Base-by-base conservation (phyloP, 1,140 invertebrate genomes). In the Armadillidium nasatum region DNA sequence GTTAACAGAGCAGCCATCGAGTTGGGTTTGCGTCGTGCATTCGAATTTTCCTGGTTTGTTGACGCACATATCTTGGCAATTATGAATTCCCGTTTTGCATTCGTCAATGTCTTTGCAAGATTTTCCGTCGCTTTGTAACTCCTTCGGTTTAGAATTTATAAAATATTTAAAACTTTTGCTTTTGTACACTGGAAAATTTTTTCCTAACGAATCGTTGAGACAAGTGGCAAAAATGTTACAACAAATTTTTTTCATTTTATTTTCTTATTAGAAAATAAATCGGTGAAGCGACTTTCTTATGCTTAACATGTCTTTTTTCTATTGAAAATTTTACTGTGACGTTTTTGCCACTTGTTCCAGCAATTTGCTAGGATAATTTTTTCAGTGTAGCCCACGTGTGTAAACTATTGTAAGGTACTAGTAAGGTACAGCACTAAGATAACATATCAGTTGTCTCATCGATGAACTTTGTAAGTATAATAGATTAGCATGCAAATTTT, bases 21-120 rank as follows among this genome's bases (percentile, higher is more conserved):
- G 89, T 83, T 94, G 95, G 21, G 88, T 87, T 82, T 94, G 95
- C 69, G 89, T 88, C 83, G 89, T 95, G 81, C 86, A 87, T n/a
- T 85, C 85, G 45, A 85, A 87, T 33, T 85, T 84, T 7, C 88
- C 88, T 15, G 84, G 82, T n/a, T 83, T 84, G 78, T 89, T 89
- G 43, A 86, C 78, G 82, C 88, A 89, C 15, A 83, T 80, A 72
- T 88, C 84, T 72, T 83, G 85, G 79, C 88, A 88, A 7, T 85
- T 86, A 44, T 87, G 88, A 68, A 87, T 87, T 22, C 84, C 82
- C 11, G 81, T 76, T 7, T 75, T 82, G 83, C 92, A 93, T 83
- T 93, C 91, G 82, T 93, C 87, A 2, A 88, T 87, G 88, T 84
- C 92, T 44, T 68, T 23, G 87, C 74, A 82, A 76, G 78, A 88